Evolutionary conservation across 2,888 invertebrate species (phyloP).

Genomic region (Hemaris fuciformis): DNA sequence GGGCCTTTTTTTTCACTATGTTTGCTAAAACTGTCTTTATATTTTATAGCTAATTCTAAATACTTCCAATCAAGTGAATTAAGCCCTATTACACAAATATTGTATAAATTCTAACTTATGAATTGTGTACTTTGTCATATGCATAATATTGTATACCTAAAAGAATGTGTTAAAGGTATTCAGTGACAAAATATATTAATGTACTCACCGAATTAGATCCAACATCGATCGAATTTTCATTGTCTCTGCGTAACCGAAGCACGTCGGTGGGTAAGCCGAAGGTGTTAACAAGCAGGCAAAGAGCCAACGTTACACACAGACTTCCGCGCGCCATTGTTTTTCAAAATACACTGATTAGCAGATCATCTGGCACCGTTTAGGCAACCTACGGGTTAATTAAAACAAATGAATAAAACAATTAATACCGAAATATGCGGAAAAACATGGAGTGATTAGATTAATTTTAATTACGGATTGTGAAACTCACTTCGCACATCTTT

Average conservation of each 20-base stretch:
- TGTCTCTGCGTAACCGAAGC: constrained; percentile 30
- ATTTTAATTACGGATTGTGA: neutral
- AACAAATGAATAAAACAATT: neutral
- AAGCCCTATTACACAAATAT: too few relatives aligned
- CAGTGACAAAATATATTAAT: neutral
- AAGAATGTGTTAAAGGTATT: too few relatives aligned
- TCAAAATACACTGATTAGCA: constrained; percentile 31
- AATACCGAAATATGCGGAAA: constrained; percentile 23
- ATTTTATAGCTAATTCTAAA: too few relatives aligned
- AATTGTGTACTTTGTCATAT: too few relatives aligned
- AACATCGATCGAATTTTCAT: constrained; percentile 18
- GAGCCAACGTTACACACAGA: constrained; percentile 39
- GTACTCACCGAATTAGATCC: constrained; percentile 37
- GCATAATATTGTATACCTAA: too few relatives aligned
- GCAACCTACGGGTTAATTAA: neutral
- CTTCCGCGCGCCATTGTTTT: constrained; percentile 49
- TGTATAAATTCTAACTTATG: too few relatives aligned
- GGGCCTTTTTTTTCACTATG: neutral
- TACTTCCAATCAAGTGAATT: too few relatives aligned
- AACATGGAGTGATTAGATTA: constrained; percentile 14
- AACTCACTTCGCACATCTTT: neutral
- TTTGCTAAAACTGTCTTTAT: too few relatives aligned
- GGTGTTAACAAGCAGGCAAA: constrained; percentile 49
- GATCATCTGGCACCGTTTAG: constrained; percentile 4
- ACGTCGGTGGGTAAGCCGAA: constrained; percentile 45